Evolutionary conservation across 2,113 vertebrate genomes (phyloP).

Genomic region (Nothoprocta perdicaria): DNA sequence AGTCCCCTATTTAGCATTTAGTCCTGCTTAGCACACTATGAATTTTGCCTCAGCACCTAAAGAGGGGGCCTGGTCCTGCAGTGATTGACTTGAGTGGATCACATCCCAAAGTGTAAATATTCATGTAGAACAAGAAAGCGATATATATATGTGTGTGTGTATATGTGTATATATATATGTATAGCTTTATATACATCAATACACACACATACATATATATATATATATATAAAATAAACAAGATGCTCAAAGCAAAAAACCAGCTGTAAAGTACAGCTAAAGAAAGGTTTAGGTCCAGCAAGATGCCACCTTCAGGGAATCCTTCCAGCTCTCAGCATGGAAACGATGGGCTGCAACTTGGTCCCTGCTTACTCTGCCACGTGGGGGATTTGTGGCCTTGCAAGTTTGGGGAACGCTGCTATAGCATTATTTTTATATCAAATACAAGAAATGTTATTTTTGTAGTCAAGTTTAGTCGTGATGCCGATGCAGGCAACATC

Average conservation of each 20-base stretch:
- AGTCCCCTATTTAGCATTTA: neutral
- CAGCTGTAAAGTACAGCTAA: neutral
- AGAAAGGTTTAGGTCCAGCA: neutral
- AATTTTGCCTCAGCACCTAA: neutral
- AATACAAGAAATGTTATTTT: constrained; percentile 20
- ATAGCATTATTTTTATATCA: constrained; percentile 13
- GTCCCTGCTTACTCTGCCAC: neutral
- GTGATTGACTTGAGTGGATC: neutral
- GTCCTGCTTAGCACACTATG: neutral
- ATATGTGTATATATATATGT: no score
- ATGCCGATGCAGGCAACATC: neutral
- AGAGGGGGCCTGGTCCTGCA: neutral
- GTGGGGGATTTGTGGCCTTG: fast-evolving
- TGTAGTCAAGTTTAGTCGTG: neutral
- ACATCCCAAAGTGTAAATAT: neutral
- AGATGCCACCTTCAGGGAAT: neutral
- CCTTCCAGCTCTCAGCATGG: neutral
- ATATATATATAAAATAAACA: neutral
- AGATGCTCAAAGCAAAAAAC: neutral
- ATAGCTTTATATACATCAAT: no score
- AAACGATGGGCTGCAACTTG: neutral
- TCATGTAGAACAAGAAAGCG: neutral
- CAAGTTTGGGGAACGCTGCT: fast-evolving
- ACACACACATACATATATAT: no score
- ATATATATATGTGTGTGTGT: no score